Conservation (phyloP, 2,888 invertebrate species). For the Diachrysia chrysitis region DNA sequence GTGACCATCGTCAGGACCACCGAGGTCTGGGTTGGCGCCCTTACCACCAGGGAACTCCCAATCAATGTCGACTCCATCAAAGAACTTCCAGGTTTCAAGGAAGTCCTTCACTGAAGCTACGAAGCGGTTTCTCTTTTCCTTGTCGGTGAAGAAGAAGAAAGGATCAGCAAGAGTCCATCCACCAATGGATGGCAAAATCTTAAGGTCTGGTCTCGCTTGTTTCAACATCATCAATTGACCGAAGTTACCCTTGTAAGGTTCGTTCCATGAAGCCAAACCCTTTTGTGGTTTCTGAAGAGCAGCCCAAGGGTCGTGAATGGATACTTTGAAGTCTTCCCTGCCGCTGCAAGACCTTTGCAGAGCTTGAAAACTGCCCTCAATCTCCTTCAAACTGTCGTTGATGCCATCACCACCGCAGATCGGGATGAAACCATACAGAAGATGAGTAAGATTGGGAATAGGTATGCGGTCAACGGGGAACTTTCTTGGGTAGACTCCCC, state of each 20-base stretch:
- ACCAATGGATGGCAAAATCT: constrained; percentile 84
- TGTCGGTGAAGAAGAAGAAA: constrained; percentile 84
- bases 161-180: constrained; percentile 87
- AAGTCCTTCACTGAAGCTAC: constrained; percentile 85
- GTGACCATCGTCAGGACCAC: constrained; percentile 82
- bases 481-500: constrained; percentile 86
- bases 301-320: constrained; percentile 87
- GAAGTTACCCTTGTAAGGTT: constrained; percentile 87
- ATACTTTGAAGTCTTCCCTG: constrained; percentile 85
- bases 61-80: constrained; percentile 86
- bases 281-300: constrained; percentile 86
- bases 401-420: constrained; percentile 87
- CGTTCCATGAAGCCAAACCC: constrained; percentile 84
- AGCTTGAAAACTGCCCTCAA: constrained; percentile 86
- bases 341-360: constrained; percentile 85
- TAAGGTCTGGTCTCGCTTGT: constrained; percentile 83
- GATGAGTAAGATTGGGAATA: constrained; percentile 83
- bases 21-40: constrained; percentile 84
- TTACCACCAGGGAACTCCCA: constrained; percentile 88
- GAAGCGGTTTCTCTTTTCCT: constrained; percentile 80
- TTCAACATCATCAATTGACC: constrained; percentile 86
- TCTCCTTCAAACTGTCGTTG: constrained; percentile 87
- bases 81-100: constrained; percentile 86
- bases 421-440: constrained; percentile 85
- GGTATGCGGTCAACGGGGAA: constrained; percentile 84